These are phyloP conservation scores for Scortum barcoo DNA, from an alignment of 2,113 vertebrate genomes.

Conservation along the genomic window DNA sequence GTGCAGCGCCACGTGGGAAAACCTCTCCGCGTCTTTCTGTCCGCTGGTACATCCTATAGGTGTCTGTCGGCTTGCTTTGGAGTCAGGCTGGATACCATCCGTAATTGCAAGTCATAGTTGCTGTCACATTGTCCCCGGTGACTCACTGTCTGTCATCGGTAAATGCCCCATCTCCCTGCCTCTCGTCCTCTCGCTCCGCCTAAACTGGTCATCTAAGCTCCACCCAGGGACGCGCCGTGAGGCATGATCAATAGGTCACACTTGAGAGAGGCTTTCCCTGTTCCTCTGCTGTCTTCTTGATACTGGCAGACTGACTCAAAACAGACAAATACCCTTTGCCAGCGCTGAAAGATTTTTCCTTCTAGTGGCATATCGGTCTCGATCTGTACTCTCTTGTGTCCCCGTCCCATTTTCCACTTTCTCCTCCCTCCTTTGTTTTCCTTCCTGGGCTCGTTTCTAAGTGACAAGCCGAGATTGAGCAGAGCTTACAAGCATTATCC, in stretches of 20 bases:
- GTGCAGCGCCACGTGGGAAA: constrained; percentile 31
- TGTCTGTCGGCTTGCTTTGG: constrained; percentile 21
- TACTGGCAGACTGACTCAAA: constrained; percentile 40
- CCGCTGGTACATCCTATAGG: background rate
- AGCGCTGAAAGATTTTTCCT: constrained; percentile 22
- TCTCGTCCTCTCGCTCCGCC: background rate
- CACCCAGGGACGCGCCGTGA: constrained; percentile 5
- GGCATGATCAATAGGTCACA: constrained; percentile 65
- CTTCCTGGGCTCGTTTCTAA: constrained; percentile 36
- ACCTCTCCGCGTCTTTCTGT: constrained; percentile 30
- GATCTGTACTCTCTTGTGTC: constrained; percentile 22
- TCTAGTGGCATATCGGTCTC: constrained; percentile 20
- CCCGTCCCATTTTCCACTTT: constrained; percentile 43
- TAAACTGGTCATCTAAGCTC: constrained; percentile 53
- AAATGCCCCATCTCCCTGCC: constrained; percentile 10
- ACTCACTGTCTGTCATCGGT: constrained; percentile 44
- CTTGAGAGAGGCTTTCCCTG: constrained; percentile 46
- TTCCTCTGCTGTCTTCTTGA: constrained; percentile 31
- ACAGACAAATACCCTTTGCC: constrained; percentile 51
- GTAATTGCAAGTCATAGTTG: constrained; percentile 54
- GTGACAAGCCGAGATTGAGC: constrained; percentile 40
- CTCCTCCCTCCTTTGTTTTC: constrained; percentile 9
- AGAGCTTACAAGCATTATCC: constrained; percentile 41
- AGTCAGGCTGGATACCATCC: constrained; percentile 24
- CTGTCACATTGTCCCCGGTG: constrained; percentile 47